Base-by-base conservation (phyloP, 2,797 vertebrate genomes). In the Loriculus beryllinus region DNA sequence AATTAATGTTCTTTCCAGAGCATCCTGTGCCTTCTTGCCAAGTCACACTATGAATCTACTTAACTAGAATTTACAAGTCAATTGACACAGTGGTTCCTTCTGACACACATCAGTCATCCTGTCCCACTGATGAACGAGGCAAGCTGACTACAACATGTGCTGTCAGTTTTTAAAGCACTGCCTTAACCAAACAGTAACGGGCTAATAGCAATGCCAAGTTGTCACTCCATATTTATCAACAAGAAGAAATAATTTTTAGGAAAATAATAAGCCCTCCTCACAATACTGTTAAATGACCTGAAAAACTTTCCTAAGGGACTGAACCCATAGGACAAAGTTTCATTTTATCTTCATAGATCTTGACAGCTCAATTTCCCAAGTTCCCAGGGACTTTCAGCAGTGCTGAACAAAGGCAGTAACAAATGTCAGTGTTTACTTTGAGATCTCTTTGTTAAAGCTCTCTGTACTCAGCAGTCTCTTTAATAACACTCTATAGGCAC, bases 281-380 rank as follows among this genome's bases (percentile, higher is more conserved):
- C 74, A 87, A 90, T 82, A 87, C 68, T 93, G 31, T 91, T 96
- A 97, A 96, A 96, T 95, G 90, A 88, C 93, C 96, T 85, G 86
- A 90, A 94, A 97, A 95, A 35, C 33, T 90, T 92, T 96, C 97
- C 96, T 92, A 56, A 77, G 96, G 95, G 96, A 84, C 86, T 56
- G 37, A 49, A 96, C 82, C 80, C 92, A 62, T 1, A 91, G 97
- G 97, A 97, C 95, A 95, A 97, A 97, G 91, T 96, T 97, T 94
- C 93, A 86, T 97, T 97, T 97, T 95, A 95, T 97, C 97, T 97
- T 97, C 86, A 28, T 95, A 57, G 82, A 11, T 49, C 89, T 97
- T 97, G 97, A 97, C 97, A 97, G 97, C 96, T 97, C 97, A 96
- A 97, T 97, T 97, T 97, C 93, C 86, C 86, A 88, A 91, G 96